Conservation (phyloP, 2,797 vertebrate species). For the Coracias cyanogaster region DNA sequence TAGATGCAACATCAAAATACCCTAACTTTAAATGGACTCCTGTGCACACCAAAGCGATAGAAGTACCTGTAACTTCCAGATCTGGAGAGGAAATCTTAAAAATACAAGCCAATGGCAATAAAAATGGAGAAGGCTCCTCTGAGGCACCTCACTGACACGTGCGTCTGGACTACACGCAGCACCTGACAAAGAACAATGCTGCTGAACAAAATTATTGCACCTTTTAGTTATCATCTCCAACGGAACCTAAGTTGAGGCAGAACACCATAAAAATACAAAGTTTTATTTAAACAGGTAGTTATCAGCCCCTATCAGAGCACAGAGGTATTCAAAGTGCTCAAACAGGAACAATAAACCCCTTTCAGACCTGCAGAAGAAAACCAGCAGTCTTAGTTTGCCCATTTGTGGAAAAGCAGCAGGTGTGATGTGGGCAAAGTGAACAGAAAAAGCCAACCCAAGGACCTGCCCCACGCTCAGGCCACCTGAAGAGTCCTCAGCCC, state of each 20-base stretch:
- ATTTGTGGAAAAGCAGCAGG: neutral
- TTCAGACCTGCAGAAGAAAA: neutral
- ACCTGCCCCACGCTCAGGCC: fast-evolving
- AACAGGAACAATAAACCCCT: neutral
- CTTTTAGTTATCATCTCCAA: no score
- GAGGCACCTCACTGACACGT: neutral
- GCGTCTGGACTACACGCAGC: neutral
- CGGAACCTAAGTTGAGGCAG: neutral
- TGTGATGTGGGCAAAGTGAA: neutral
- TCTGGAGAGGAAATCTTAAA: neutral
- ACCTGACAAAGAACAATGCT: neutral
- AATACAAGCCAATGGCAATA: neutral
- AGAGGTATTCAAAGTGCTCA: neutral
- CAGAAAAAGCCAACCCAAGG: neutral
- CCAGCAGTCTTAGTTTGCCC: fast-evolving
- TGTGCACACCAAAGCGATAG: neutral
- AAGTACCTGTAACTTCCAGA: neutral
- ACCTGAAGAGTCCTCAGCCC: neutral
- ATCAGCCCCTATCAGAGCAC: neutral
- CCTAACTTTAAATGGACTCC: neutral
- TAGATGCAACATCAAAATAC: neutral
- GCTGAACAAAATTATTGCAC: neutral
- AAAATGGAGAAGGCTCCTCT: neutral
- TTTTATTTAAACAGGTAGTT: neutral
- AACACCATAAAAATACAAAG: neutral